Percentiles rank a stretch among this genome's conserved stretches.
Evolutionary conservation across 2,113 vertebrate species (phyloP).

Genomic region (Sander vitreus): DNA sequence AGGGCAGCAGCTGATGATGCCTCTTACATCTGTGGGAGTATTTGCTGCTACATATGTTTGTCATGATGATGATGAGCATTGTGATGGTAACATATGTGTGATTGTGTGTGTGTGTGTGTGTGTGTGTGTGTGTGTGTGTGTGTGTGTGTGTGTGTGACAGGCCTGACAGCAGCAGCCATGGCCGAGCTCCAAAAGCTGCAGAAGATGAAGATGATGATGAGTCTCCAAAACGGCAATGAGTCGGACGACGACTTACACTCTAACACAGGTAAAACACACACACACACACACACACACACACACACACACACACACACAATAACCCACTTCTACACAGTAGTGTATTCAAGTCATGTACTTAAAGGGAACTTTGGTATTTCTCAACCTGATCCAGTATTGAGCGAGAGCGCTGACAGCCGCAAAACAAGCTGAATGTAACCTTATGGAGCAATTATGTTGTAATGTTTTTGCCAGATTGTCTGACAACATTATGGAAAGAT

Average conservation of each 20-base stretch:
- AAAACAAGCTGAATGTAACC: no score
- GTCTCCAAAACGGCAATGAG: slow-evolving; percentile 80
- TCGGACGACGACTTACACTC: slow-evolving; percentile 81
- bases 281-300: slow-evolving; percentile 12
- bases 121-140: slow-evolving; percentile 39
- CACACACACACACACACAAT: background rate
- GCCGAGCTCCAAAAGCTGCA: slow-evolving; percentile 81
- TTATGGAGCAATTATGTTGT: no score
- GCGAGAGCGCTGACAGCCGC: no score
- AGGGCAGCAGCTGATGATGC: slow-evolving; percentile 5
- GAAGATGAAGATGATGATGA: slow-evolving; percentile 85
- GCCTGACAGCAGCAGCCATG: slow-evolving; percentile 79
- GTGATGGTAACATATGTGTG: background rate
- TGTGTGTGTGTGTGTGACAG: slow-evolving; percentile 62
- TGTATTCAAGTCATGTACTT: no score
- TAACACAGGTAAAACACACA: slow-evolving; percentile 70
- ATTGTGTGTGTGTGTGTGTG: no score
- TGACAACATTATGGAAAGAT: no score
- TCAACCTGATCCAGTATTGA: no score
- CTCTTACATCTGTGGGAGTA: background rate
- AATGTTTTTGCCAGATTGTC: no score
- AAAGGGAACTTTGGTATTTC: no score
- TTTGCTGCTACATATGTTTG: background rate
- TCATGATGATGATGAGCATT: background rate
- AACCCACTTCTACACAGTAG: no score